These are phyloP conservation scores for Dysidea cf. avara DNA, from an alignment of 37 sponge, comb jelly and placozoan species.

Conservation along the genomic window DNA sequence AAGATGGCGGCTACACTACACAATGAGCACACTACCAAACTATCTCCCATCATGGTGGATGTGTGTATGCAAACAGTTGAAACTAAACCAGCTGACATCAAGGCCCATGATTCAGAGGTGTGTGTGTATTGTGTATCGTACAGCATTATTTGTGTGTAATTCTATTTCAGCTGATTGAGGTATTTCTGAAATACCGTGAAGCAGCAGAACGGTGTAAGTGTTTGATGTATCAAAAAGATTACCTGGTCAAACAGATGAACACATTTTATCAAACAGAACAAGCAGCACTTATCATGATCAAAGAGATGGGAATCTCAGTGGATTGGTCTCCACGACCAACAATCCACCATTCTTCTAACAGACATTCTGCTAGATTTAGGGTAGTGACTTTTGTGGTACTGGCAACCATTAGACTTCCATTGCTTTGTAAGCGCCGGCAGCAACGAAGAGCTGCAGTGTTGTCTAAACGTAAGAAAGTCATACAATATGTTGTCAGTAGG, in stretches of 20 bases:
- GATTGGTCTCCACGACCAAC: no score
- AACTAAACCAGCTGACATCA: no score
- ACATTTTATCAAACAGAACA: conserved; percentile 68
- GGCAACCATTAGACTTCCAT: conserved; percentile 40
- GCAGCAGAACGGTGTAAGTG: conserved; percentile 52
- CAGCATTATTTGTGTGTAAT: no score
- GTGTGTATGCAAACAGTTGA: no score
- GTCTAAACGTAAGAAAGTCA: neutral
- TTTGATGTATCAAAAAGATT: conserved; percentile 57
- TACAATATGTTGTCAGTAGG: no score
- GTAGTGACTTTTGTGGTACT: conserved; percentile 14
- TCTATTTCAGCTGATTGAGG: conserved; percentile 10
- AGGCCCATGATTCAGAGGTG: no score
- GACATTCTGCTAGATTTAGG: conserved; percentile 23
- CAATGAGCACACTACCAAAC: no score
- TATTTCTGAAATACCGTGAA: conserved; percentile 42
- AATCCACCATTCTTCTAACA: neutral
- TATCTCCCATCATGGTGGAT: no score
- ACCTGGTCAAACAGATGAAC: conserved; percentile 50
- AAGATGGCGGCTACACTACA: no score
- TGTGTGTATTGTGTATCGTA: no score
- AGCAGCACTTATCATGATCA: conserved; percentile 50
- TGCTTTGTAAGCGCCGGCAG: neutral
- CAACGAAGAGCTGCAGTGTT: neutral
- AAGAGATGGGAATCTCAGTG: conserved; percentile 61